Evolutionary conservation across 1,140 invertebrate genomes (phyloP).

Genomic region (Drosophila athabasca): DNA sequence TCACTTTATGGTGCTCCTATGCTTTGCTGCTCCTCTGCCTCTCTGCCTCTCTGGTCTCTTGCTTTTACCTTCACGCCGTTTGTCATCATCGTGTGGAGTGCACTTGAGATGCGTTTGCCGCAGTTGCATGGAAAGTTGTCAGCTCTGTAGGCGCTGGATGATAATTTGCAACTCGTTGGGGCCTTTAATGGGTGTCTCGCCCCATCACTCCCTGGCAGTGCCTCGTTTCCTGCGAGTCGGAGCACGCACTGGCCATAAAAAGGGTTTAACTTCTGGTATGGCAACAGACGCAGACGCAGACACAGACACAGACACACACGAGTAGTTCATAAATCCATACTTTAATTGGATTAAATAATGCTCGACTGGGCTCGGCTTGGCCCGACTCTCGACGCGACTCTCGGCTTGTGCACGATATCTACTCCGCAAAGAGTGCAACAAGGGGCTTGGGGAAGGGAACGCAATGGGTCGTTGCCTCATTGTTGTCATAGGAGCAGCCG

Average conservation of each 20-base stretch:
- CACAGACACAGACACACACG: slow-evolving; percentile 33
- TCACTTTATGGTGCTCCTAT: slow-evolving; percentile 5
- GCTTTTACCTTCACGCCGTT: slow-evolving; percentile 55
- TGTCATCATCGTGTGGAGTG: slow-evolving; percentile 56
- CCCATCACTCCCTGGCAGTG: not conserved
- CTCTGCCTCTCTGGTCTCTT: slow-evolving; percentile 4
- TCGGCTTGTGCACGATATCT: slow-evolving; percentile 6
- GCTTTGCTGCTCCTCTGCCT: slow-evolving; percentile 4
- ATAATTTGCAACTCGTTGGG: slow-evolving; percentile 63
- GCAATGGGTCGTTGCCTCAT: slow-evolving; percentile 27
- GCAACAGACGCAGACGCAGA: slow-evolving; percentile 17
- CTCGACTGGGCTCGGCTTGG: slow-evolving; percentile 52
- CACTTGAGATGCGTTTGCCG: slow-evolving; percentile 62
- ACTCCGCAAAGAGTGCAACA: slow-evolving; percentile 4
- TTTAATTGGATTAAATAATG: slow-evolving; percentile 81
- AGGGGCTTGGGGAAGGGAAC: not conserved
- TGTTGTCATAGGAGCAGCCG: slow-evolving; percentile 51
- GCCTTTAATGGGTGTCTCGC: slow-evolving; percentile 32
- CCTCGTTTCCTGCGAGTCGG: slow-evolving; percentile 12
- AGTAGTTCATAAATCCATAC: slow-evolving; percentile 69
- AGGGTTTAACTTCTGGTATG: slow-evolving; percentile 44
- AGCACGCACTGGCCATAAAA: slow-evolving; percentile 65
- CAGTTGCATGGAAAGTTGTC: slow-evolving; percentile 46
- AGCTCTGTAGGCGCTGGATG: slow-evolving; percentile 33
- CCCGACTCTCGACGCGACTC: too few relatives aligned